These are phyloP conservation scores for Takifugu ocellatus DNA, from an alignment of 2,797 vertebrate species.

Conservation along the genomic window DNA sequence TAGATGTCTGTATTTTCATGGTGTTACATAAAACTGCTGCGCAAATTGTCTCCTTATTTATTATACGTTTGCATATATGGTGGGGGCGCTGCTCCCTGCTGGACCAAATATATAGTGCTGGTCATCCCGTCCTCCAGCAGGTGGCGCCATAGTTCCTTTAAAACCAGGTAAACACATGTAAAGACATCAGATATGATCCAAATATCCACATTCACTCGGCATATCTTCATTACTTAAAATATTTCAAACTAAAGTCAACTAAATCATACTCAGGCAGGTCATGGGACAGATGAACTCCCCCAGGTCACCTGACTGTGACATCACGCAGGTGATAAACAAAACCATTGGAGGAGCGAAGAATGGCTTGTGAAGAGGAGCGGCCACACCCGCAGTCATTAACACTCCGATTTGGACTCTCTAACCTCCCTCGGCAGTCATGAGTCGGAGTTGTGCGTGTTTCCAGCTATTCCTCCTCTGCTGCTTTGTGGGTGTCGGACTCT, in stretches of 20 bases:
- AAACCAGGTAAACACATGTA: background rate
- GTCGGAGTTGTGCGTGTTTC: background rate
- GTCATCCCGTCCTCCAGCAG: slow-evolving; percentile 10
- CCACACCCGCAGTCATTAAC: background rate
- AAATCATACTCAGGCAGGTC: too few relatives aligned
- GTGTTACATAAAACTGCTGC: too few relatives aligned
- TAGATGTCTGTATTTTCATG: background rate
- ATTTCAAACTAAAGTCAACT: too few relatives aligned
- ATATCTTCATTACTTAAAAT: too few relatives aligned
- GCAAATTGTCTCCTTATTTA: too few relatives aligned
- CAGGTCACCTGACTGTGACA: slow-evolving; percentile 38
- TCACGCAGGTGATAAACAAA: slow-evolving; percentile 28
- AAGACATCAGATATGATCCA: background rate
- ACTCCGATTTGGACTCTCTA: too few relatives aligned
- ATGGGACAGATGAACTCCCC: background rate
- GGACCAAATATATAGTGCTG: slow-evolving; percentile 1
- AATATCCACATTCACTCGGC: too few relatives aligned
- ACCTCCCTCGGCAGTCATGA: slow-evolving; percentile 9
- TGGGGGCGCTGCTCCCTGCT: slow-evolving; percentile 18
- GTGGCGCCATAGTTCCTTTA: background rate
- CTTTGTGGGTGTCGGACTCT: background rate
- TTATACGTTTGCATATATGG: slow-evolving; percentile 3
- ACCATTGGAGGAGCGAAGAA: background rate
- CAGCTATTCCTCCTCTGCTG: slow-evolving; percentile 12
- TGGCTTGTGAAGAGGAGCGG: background rate